Evolutionary conservation across 2,888 invertebrate genomes (phyloP).

Genomic region (Drosophila emarginata): DNA sequence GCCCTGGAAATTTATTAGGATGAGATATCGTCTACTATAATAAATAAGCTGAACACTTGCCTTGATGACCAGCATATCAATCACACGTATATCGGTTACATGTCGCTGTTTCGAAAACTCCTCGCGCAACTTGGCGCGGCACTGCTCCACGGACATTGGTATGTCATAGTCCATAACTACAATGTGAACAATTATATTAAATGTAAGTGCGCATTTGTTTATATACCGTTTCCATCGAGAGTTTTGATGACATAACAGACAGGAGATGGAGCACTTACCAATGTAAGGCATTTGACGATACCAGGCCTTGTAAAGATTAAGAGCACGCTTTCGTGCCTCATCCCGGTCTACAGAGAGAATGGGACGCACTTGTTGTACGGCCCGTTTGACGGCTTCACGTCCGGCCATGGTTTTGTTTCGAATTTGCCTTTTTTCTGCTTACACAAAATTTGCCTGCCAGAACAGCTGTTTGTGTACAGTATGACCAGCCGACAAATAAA

Average conservation of each 20-base stretch:
- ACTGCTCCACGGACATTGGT: conserved; percentile 88
- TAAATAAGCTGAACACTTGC: conserved; percentile 83
- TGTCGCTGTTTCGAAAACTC: conserved; percentile 89
- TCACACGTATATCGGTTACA: conserved; percentile 92
- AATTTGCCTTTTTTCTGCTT: conserved; percentile 21
- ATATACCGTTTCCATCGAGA: conserved; percentile 11
- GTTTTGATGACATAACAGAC: conserved; percentile 70
- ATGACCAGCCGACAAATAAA: conserved; percentile 3
- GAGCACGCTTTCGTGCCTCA: conserved; percentile 92
- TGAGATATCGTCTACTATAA: not conserved
- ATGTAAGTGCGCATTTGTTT: conserved; percentile 39
- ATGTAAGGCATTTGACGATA: conserved; percentile 94
- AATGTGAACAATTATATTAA: not conserved
- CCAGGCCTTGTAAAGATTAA: conserved; percentile 96
- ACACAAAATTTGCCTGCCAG: not conserved
- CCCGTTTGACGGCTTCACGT: conserved; percentile 83
- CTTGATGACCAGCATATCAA: conserved; percentile 96
- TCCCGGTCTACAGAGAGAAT: conserved; percentile 89
- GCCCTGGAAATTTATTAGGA: conserved; percentile 84
- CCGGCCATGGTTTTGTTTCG: conserved; percentile 71
- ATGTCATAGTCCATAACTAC: conserved; percentile 93
- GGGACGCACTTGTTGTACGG: conserved; percentile 90
- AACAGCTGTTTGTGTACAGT: conserved; percentile 17
- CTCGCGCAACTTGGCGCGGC: conserved; percentile 89
- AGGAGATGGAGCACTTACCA: conserved; percentile 84